Evolutionary conservation across 2,113 vertebrate species (phyloP).

Genomic region (Callaeas wilsoni): DNA sequence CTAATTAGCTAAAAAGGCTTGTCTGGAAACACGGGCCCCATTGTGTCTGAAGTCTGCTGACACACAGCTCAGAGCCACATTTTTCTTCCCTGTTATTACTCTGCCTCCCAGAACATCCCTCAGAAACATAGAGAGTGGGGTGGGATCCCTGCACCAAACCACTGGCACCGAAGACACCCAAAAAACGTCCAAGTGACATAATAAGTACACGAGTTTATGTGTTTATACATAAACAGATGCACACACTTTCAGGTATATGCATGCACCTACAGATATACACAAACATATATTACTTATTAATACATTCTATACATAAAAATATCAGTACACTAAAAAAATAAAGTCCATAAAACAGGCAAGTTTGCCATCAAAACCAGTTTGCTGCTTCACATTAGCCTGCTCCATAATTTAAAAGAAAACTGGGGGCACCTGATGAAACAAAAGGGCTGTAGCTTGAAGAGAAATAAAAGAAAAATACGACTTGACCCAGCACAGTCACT

Average conservation of each 20-base stretch:
- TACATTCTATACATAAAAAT: neutral
- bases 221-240: too few relatives aligned
- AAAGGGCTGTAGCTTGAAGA: neutral
- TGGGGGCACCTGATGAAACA: neutral
- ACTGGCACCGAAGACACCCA: neutral
- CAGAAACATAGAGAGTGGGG: neutral
- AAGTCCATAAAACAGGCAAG: neutral
- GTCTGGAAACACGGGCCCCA: constrained; percentile 40
- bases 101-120: constrained; percentile 2
- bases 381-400: neutral
- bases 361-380: neutral
- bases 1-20: constrained; percentile 59
- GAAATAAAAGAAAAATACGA: constrained; percentile 20
- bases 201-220: fast-evolving
- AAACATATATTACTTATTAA: neutral
- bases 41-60: constrained; percentile 54
- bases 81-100: constrained; percentile 24
- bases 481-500: neutral
- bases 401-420: neutral
- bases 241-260: neutral
- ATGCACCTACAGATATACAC: neutral
- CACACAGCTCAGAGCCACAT: neutral
- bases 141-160: neutral
- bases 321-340: neutral
- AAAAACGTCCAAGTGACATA: neutral